Evolutionary conservation across 1,140 invertebrate species (phyloP).

Genomic region (Platorchestia sp.): DNA sequence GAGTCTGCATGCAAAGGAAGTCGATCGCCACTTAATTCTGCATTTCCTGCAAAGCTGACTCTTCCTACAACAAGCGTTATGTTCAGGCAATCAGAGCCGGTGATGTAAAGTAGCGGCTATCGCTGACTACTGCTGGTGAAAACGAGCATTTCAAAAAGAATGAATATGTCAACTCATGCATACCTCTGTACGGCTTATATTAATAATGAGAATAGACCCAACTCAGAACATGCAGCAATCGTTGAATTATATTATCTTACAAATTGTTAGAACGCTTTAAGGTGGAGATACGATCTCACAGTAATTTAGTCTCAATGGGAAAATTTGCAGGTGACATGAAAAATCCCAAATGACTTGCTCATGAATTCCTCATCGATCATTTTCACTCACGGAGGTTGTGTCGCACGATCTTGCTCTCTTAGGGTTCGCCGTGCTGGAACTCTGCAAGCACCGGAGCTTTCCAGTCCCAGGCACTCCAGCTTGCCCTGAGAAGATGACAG

Average conservation of each 20-base stretch:
- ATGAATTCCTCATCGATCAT: constrained; percentile 1
- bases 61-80: neutral
- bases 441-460: constrained; percentile 6
- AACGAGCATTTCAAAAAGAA: neutral
- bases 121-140: neutral
- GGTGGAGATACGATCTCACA: neutral
- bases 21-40: neutral
- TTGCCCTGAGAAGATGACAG: constrained; percentile 24
- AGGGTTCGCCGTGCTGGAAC: neutral
- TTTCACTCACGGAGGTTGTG: neutral
- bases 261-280: neutral
- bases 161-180: neutral
- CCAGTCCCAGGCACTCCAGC: neutral
- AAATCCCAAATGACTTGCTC: neutral
- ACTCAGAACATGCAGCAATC: neutral
- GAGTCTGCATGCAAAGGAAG: constrained; percentile 49
- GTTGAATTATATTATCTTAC: neutral
- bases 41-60: neutral
- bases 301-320: neutral
- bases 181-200: neutral
- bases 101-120: neutral
- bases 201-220: neutral
- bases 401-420: neutral
- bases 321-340: constrained; percentile 8
- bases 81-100: neutral